Conservation (phyloP, 2,888 invertebrate genomes). For the Drosophila flavopinicola region DNA sequence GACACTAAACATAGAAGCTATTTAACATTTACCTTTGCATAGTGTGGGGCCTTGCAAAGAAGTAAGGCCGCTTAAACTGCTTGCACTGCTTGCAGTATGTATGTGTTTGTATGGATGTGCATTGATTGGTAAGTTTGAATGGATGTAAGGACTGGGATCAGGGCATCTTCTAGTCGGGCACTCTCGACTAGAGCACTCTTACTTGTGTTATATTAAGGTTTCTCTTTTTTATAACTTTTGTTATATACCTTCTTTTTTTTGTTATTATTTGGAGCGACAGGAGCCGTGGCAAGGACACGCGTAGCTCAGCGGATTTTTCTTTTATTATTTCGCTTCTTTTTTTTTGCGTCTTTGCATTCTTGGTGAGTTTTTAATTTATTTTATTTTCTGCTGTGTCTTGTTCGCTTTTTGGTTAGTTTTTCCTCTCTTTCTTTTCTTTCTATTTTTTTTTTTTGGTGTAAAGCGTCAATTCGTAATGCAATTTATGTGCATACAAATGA, state of each 20-base stretch:
- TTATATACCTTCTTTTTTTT: slow-evolving; percentile 49
- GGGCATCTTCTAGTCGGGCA: no score
- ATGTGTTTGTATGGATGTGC: no score
- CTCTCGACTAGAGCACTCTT: no score
- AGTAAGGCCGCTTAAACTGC: no score
- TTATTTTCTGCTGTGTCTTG: slow-evolving; percentile 42
- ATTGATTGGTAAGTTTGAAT: no score
- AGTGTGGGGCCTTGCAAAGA: no score
- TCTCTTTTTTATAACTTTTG: slow-evolving; percentile 16
- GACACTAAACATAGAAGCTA: no score
- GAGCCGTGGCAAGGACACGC: slow-evolving; percentile 52
- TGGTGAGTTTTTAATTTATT: slow-evolving; percentile 59
- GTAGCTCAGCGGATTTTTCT: slow-evolving; percentile 52
- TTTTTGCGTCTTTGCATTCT: slow-evolving; percentile 36
- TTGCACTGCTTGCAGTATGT: no score
- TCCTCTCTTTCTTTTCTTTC: not conserved
- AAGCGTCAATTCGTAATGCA: slow-evolving; percentile 58
- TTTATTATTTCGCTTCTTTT: slow-evolving; percentile 18
- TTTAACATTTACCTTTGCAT: no score
- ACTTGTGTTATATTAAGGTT: no score
- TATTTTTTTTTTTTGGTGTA: slow-evolving; percentile 7
- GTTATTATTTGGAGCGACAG: slow-evolving; percentile 54
- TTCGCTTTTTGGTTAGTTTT: slow-evolving; percentile 15
- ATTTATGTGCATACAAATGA: slow-evolving; percentile 68
- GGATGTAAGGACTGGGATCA: no score